phyloP scores from a whole-genome alignment of 2,888 invertebrate genomes.

The Gastracanthus pulcherrimus region DNA sequence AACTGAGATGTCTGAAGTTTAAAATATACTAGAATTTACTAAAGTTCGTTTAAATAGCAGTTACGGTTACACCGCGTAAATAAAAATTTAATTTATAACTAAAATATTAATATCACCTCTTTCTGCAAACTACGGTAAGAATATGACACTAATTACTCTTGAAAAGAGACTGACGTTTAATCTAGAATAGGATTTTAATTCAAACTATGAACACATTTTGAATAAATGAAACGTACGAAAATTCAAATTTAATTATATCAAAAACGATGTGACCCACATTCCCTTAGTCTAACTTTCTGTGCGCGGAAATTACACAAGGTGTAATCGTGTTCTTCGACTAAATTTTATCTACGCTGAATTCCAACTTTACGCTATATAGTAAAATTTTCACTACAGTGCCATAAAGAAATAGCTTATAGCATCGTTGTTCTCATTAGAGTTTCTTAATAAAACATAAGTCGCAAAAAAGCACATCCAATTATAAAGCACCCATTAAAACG shows the following conservation, averaged over 20 bases:
- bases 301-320: background rate
- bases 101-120: background rate
- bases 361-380: background rate
- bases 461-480: background rate
- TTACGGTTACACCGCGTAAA: too few species aligned
- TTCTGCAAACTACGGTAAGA: background rate
- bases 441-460: background rate
- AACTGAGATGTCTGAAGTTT: too few species aligned
- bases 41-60: too few species aligned
- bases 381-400: background rate
- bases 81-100: background rate
- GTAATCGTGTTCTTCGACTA: background rate
- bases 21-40: too few species aligned
- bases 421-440: background rate
- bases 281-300: background rate
- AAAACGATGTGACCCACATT: constrained; percentile 17
- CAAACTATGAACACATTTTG: background rate
- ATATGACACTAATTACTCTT: background rate
- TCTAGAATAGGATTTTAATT: constrained; percentile 17
- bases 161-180: background rate
- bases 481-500: background rate
- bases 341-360: background rate
- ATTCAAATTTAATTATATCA: constrained; percentile 19
- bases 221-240: constrained; percentile 1
- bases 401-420: background rate